phyloP scores from a whole-genome alignment of 2,797 vertebrate species.

The Gambusia yucatana region DNA sequence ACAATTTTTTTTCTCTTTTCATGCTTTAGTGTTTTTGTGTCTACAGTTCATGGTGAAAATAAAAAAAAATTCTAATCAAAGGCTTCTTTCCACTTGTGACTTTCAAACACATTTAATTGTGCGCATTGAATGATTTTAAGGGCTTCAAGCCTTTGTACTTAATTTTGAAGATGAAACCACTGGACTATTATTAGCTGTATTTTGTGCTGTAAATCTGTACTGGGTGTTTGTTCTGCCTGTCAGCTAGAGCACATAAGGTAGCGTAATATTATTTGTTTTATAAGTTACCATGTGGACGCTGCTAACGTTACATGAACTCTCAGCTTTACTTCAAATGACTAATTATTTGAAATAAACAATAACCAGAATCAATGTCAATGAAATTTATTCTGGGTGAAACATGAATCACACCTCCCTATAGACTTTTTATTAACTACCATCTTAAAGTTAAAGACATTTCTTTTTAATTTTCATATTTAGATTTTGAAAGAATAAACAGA shows the following conservation, averaged over 20 bases:
- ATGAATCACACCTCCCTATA: not conserved
- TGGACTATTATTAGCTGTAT: constrained; percentile 40
- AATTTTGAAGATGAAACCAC: constrained; percentile 45
- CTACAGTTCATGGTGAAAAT: constrained; percentile 14
- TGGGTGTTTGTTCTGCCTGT: constrained; percentile 20
- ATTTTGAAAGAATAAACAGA: not conserved
- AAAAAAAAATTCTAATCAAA: constrained; percentile 56
- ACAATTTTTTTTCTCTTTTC: not conserved
- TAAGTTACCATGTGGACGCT: constrained; percentile 31
- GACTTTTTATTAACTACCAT: not conserved
- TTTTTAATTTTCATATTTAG: not conserved
- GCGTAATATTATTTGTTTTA: constrained; percentile 17
- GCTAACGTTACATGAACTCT: constrained; percentile 21
- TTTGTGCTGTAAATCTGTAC: constrained; percentile 35
- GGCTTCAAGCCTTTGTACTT: constrained; percentile 51
- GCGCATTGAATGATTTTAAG: constrained; percentile 63
- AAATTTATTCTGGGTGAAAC: not conserved
- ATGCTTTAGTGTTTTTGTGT: constrained; percentile 8
- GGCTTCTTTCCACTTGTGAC: constrained; percentile 48
- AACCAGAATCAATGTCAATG: not conserved
- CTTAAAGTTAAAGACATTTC: not conserved
- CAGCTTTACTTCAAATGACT: not conserved
- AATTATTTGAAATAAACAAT: not conserved
- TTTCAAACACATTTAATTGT: constrained; percentile 82
- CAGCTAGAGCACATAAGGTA: constrained; percentile 12